These are phyloP conservation scores for Pinctada fucata DNA, from an alignment of 2,888 invertebrate species.

Conservation along the genomic window DNA sequence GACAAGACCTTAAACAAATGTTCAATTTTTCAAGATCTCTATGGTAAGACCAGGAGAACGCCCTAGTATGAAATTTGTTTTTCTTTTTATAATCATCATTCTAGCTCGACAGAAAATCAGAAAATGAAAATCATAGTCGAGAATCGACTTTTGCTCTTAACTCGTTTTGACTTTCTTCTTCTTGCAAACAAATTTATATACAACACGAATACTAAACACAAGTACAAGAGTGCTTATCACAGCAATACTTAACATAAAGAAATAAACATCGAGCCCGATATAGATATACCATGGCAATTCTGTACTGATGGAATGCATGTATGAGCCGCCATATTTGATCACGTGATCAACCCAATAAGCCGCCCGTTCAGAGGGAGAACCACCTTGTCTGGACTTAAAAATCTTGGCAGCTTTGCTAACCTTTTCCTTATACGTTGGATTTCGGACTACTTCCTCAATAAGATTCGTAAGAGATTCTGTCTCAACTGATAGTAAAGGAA, in stretches of 20 bases:
- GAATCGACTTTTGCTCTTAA: too few relatives aligned
- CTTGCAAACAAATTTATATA: too few relatives aligned
- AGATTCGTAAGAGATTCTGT: neutral
- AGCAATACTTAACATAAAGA: neutral
- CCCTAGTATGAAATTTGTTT: too few relatives aligned
- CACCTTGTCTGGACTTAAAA: constrained; percentile 34
- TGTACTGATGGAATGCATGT: constrained; percentile 52
- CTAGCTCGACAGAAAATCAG: too few relatives aligned
- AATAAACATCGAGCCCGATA: constrained; percentile 49
- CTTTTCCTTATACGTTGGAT: constrained; percentile 39
- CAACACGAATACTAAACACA: too few relatives aligned
- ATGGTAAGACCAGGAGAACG: too few relatives aligned
- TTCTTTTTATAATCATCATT: too few relatives aligned
- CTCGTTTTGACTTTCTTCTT: too few relatives aligned
- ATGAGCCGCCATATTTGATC: constrained; percentile 57
- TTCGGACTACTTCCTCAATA: constrained; percentile 42
- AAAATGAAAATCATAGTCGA: too few relatives aligned
- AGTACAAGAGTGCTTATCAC: too few relatives aligned
- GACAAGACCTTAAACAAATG: too few relatives aligned
- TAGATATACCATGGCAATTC: constrained; percentile 59
- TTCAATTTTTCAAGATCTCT: too few relatives aligned
- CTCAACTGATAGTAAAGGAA: constrained; percentile 2
- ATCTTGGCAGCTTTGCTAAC: constrained; percentile 47
- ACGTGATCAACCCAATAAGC: constrained; percentile 64
- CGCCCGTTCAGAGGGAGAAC: constrained; percentile 51